A percentile compares a stretch with the other conserved stretches of the same genome.
phyloP scores from a whole-genome alignment of 2,888 invertebrate genomes.

The Callimorpha dominula region DNA sequence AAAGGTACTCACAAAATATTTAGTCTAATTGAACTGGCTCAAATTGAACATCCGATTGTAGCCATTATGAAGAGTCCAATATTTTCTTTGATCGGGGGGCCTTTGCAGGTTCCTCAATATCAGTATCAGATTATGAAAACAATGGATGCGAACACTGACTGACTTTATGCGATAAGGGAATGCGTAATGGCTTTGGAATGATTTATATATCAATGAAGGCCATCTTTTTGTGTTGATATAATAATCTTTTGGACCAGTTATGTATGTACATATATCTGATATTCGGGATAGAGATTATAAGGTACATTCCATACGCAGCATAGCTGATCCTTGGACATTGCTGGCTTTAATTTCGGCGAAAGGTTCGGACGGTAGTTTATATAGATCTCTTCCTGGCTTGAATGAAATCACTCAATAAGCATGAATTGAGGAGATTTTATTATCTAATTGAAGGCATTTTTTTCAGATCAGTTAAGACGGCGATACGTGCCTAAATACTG shows the following conservation, averaged over 20 bases:
- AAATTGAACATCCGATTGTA: background rate
- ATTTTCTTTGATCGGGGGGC: background rate
- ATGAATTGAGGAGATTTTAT: too few relatives aligned
- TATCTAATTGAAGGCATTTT: too few relatives aligned
- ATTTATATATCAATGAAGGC: background rate
- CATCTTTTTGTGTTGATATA: background rate
- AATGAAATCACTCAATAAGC: too few relatives aligned
- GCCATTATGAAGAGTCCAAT: background rate
- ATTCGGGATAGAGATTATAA: background rate
- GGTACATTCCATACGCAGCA: background rate
- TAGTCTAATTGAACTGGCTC: background rate
- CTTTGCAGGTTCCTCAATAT: background rate
- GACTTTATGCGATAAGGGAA: slow-evolving; percentile 6
- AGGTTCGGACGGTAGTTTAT: too few relatives aligned
- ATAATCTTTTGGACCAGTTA: background rate
- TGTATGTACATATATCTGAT: background rate
- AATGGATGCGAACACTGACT: background rate
- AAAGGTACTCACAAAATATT: background rate
- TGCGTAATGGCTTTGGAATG: background rate
- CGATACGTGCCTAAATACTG: background rate
- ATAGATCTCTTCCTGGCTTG: too few relatives aligned
- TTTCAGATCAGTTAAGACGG: too few relatives aligned
- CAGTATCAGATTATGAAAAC: background rate
- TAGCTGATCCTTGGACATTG: background rate
- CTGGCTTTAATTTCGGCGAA: too few relatives aligned